Evolutionary conservation across 2,888 invertebrate genomes (phyloP), one percentile per base, ranked within the genome.

Genomic region (Meghimatium bilineatum): DNA sequence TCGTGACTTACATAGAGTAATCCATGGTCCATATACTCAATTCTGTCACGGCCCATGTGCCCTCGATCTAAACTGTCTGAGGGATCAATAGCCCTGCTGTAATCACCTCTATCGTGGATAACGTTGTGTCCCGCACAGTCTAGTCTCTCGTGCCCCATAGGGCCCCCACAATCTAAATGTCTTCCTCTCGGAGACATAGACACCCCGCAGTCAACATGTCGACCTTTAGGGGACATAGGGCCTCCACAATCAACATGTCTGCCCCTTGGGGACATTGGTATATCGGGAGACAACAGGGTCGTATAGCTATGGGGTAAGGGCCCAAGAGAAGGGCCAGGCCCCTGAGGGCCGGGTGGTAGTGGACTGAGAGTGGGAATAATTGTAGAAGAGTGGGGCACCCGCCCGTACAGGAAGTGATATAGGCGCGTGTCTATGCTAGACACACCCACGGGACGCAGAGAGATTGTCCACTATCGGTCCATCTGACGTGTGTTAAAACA

Each of bases 321-420:
- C 29, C 74, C 75, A 5, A 67, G 12, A 14, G 74, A 14, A 26
- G 63, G 32, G 6, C 81, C 81, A 23, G 75, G 66, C 81, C 81
- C 81, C 81, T 38, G 60, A 8, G 77, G 84, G 71, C 67, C 69
- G 63, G 60, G 77, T 36, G 81, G 71, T n/a, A 81, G 63, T 26
- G 81, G 71, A 52, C 76, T 76, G 76, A 60, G 72, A 49, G 80
- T 69, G 10, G 76, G 74, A 80, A 75, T 60, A 76, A 76, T 72
- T 29, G 76, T 52, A 20, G 26, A 38, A 56, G 34, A 8, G 72
- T 29, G 69, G 14, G 63, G 36, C 52, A 52, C 76, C 56, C 32
- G 76, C 56, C 56, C 34, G 38, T 76, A 17, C 23, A 76, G 26
- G 36, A 56, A 34, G 23, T 76, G 56, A 52, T 26, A 56, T 17